Evolutionary conservation across 1,140 invertebrate genomes (phyloP).

Genomic region (Philopotamus ludificatus): DNA sequence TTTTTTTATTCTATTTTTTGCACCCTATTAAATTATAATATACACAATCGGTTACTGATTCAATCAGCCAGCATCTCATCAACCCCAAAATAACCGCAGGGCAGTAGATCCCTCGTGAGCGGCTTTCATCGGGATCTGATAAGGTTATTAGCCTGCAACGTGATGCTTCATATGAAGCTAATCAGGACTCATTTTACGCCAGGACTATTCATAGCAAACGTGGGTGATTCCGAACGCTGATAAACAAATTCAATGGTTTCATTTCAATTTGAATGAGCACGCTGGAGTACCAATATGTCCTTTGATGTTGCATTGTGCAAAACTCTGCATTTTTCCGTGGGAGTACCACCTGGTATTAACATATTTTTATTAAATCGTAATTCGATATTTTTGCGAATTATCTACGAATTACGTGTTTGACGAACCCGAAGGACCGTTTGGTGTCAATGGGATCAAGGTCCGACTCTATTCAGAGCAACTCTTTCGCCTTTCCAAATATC

Average conservation of each 20-base stretch:
- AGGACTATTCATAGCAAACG: background rate
- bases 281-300: no score
- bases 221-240: constrained; percentile 9
- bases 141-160: constrained; percentile 5
- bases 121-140: constrained; percentile 10
- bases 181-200: background rate
- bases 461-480: background rate
- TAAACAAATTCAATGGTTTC: background rate
- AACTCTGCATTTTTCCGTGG: no score
- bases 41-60: no score
- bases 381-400: background rate
- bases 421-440: background rate
- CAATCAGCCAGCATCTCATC: no score
- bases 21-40: no score
- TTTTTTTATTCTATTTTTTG: no score
- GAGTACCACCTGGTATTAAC: no score
- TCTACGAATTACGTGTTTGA: background rate
- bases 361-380: no score
- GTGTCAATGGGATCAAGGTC: background rate
- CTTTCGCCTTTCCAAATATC: background rate
- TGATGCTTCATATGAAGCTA: constrained; percentile 8
- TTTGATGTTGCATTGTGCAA: no score
- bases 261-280: constrained; percentile 6
- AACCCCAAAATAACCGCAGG: no score
- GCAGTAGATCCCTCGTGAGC: no score